Conservation (phyloP, 2,888 invertebrate species). For the Acanthacorydalis orientalis region DNA sequence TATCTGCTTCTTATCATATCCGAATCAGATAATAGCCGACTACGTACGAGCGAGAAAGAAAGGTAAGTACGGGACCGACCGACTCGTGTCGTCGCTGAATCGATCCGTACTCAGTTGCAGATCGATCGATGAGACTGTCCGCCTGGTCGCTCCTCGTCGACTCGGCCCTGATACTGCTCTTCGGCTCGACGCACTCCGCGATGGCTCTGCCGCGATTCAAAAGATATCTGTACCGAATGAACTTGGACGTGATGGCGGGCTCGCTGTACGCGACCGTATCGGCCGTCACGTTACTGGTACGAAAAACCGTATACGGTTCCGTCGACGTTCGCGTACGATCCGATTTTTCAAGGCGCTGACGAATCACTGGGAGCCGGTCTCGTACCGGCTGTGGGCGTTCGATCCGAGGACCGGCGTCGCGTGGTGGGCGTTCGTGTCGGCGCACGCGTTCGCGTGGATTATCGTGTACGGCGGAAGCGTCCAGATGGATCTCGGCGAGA, state of each 20-base stretch:
- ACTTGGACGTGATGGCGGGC: constrained; percentile 27
- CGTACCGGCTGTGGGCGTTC: constrained; percentile 35
- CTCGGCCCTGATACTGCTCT: constrained; percentile 29
- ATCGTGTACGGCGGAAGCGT: constrained; percentile 41
- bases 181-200: constrained; percentile 39
- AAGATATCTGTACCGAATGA: constrained; percentile 23
- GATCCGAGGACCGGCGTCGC: constrained; percentile 26
- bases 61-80: neutral
- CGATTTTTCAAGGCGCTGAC: constrained; percentile 29
- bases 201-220: constrained; percentile 32
- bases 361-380: constrained; percentile 31
- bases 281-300: no score
- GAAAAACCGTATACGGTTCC: constrained; percentile 8
- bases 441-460: constrained; percentile 36
- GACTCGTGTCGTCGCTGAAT: neutral
- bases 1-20: constrained; percentile 35
- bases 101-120: neutral
- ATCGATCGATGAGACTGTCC: neutral
- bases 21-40: constrained; percentile 19
- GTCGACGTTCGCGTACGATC: constrained; percentile 15
- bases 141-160: constrained; percentile 24
- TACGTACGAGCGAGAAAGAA: neutral
- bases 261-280: constrained; percentile 24
- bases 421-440: constrained; percentile 30
- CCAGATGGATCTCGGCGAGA: constrained; percentile 42